Evolutionary conservation across 2,797 vertebrate species (phyloP), one percentile per base, ranked within the genome.

Genomic region (Neosilurus mollespiculum): DNA sequence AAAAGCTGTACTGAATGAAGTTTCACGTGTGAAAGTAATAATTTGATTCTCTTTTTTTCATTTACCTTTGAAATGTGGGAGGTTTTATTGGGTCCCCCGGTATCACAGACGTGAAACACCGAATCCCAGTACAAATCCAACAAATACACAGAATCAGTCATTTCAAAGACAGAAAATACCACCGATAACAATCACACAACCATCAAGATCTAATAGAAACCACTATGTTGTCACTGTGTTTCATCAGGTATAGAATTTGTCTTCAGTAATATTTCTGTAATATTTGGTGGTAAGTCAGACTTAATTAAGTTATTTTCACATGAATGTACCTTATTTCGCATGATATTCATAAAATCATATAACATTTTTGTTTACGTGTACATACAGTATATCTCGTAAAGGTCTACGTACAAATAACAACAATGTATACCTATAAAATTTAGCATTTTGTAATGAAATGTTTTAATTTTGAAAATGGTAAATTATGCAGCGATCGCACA

Each of bases 301-400:
- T 65, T 62, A 26, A 61, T 24, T 30, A 62, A 43, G 15, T 49
- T 51, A 18, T 22, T 53, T 56, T 14, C 58, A 56, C 62, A 82
- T 58, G 20, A 56, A n/a, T 56, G 43, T 24, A 20, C 20, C 61
- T 66, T 73, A 51, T 15, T 82, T 56, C 43, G 34, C 49, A 67
- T 73, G 3, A 20, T 11, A 59, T 76, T 59, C 54, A 15, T 53
- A 53, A 34, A 43, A 70, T 3, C 18, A 18, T 54, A 71, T 24
- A 75, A 37, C 10, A 22, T 59, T 59, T 76, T 18, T 37, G 24
- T 22, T 76, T 61, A 76, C 16, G 18, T 76, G 72, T 76, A 76
- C 34, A 30, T 30, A 30, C 30, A 30, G 9, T 37, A 34, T 8
- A 37, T 20, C 54, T 58, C 72, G 59, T 43, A 59, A n/a, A 12